Evolutionary conservation across 2,797 vertebrate genomes (phyloP), one percentile per base, ranked within the genome.

Genomic region (Ara ararauna): DNA sequence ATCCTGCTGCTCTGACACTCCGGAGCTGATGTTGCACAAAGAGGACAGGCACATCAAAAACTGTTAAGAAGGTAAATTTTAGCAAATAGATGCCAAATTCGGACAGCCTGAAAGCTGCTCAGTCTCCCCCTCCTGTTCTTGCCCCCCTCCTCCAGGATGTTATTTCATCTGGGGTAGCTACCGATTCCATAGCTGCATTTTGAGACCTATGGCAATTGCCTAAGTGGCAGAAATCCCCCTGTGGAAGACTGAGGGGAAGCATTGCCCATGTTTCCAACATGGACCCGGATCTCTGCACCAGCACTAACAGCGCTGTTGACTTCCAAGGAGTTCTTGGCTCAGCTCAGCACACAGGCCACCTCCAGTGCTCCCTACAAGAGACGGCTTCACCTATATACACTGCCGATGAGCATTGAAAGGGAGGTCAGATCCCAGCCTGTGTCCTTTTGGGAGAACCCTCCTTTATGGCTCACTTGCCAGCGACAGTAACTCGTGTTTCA

Each of bases 361-460:
- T 60, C 30, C 79, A 47, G 27, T 1, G 23, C 82, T 87, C 85
- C 47, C 42, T 13, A 32, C 76, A 70, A 64, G 60, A 45, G 45
- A 36, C 4, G 0, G 45, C 64, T 79, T 91, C 92, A 79, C 88
- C 76, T 48, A 20, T 2, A 32, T 2, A 34, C 83, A 40, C 27
- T 5, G 68, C 62, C 61, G 27, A 18, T 3, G 38, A 76, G 80
- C 45, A 50, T 20, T 82, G 88, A 71, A 79, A 56, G 64, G 66
- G 87, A 93, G 90, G 87, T 89, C 90, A 94, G 75, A 86, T 77
- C 85, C 24, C 75, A 94, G 96, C 72, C 77, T 53, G 66, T 44
- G 80, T 87, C 87, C 72, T 91, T 89, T 68, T 24, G 11, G 64
- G 93, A 90, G 84, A 87, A 4, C 18, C 10, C 74, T 84, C 60